Conservation (phyloP, 2,113 vertebrate species). For the Sinocyclocheilus anshuiensis region DNA sequence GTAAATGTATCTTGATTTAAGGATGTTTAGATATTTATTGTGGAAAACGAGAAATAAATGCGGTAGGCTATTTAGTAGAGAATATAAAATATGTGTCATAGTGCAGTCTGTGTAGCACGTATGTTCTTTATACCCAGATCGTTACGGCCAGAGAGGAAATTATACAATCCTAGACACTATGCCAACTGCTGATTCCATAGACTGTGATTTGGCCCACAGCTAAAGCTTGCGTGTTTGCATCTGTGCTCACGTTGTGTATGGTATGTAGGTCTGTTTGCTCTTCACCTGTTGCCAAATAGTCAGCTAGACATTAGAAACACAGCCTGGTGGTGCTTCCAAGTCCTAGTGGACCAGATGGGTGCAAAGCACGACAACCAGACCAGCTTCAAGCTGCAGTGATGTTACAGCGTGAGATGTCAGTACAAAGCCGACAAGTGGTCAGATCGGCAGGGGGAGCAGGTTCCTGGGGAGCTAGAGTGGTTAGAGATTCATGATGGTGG, state of each 20-base stretch:
- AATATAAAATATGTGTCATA: not conserved
- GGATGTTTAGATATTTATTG: no score
- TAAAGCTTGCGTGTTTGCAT: constrained; percentile 4
- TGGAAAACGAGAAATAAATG: not conserved
- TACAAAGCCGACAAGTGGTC: not conserved
- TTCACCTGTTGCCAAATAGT: constrained; percentile 35
- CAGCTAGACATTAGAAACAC: constrained; percentile 21
- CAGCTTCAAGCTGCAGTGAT: constrained; percentile 13
- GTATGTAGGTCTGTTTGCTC: constrained; percentile 37
- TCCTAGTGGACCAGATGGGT: constrained; percentile 38
- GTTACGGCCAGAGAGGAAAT: not conserved
- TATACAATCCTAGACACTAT: not conserved
- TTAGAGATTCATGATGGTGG: constrained; percentile 11
- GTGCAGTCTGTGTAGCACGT: not conserved
- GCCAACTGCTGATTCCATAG: constrained; percentile 22
- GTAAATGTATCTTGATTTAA: no score
- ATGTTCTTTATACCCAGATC: not conserved
- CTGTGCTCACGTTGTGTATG: constrained; percentile 1
- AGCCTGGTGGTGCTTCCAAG: constrained; percentile 4
- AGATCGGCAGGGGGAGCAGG: not conserved
- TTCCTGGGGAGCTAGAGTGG: not conserved
- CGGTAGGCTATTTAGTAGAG: not conserved
- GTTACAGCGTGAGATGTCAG: constrained; percentile 6
- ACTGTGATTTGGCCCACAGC: not conserved
- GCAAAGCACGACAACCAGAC: constrained; percentile 8